These are phyloP conservation scores for Colletes collaris DNA, from an alignment of 2,888 invertebrate genomes.

Conservation along the genomic window DNA sequence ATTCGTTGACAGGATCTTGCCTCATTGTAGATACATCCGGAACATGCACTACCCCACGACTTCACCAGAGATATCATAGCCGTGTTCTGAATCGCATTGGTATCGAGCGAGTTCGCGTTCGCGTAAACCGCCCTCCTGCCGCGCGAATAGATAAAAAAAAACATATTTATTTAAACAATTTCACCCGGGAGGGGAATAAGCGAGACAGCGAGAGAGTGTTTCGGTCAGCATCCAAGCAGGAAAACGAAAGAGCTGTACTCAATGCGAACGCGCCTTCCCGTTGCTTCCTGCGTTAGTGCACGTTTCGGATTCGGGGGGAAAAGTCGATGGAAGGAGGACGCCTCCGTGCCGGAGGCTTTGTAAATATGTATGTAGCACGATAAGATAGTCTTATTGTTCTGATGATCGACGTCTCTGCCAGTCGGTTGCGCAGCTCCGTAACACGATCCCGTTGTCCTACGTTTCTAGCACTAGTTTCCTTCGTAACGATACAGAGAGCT, in stretches of 20 bases:
- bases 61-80: constrained; percentile 23
- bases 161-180: constrained; percentile 58
- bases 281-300: constrained; percentile 67
- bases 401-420: constrained; percentile 79
- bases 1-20: constrained; percentile 72
- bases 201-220: too few species aligned
- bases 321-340: constrained; percentile 58
- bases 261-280: constrained; percentile 58
- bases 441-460: constrained; percentile 55
- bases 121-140: not conserved
- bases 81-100: constrained; percentile 21
- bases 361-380: constrained; percentile 83
- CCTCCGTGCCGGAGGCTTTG: constrained; percentile 74
- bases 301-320: constrained; percentile 70
- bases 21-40: constrained; percentile 70
- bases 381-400: constrained; percentile 82
- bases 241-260: constrained; percentile 26
- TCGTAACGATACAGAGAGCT: constrained; percentile 13
- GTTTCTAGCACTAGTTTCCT: constrained; percentile 22
- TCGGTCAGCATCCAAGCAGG: constrained; percentile 15
- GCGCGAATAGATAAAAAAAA: not conserved
- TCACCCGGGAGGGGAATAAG: constrained; percentile 7
- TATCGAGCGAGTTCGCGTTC: constrained; percentile 6
- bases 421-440: constrained; percentile 76
- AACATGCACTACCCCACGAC: constrained; percentile 64